phyloP scores from a whole-genome alignment of 2,888 invertebrate genomes.

The Phrixothrix hirtus region DNA sequence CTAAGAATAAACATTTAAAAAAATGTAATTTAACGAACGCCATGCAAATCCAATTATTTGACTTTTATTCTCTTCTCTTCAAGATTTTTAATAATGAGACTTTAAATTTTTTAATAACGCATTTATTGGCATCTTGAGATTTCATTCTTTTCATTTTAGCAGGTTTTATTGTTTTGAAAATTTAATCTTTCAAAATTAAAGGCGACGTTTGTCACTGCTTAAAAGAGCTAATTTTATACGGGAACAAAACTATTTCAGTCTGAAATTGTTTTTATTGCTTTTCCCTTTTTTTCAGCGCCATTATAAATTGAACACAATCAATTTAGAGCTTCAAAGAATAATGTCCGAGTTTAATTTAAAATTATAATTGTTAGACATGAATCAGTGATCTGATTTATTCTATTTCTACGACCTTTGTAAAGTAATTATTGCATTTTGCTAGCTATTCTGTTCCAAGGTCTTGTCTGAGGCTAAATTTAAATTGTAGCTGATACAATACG shows the following conservation, averaged over 20 bases:
- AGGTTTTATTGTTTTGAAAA: constrained; percentile 14
- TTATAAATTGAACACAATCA: too few relatives aligned
- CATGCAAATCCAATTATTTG: constrained; percentile 24
- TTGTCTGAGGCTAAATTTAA: too few relatives aligned
- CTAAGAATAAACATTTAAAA: constrained; percentile 1
- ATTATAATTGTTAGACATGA: too few relatives aligned
- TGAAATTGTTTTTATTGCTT: too few relatives aligned
- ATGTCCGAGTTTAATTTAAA: too few relatives aligned
- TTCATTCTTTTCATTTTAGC: constrained; percentile 12
- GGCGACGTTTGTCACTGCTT: neutral
- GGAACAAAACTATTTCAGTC: too few relatives aligned
- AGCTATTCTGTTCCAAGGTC: too few relatives aligned
- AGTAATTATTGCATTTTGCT: too few relatives aligned
- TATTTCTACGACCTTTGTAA: too few relatives aligned
- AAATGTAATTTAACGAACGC: constrained; percentile 22
- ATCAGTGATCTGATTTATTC: too few relatives aligned
- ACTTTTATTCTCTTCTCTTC: constrained; percentile 16
- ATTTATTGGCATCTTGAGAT: constrained; percentile 21
- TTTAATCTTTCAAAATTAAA: constrained; percentile 8
- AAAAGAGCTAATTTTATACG: neutral
- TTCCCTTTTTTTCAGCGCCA: too few relatives aligned
- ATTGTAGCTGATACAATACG: neutral
- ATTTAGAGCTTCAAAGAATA: too few relatives aligned
- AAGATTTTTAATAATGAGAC: constrained; percentile 24
- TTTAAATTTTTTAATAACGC: constrained; percentile 21